These are phyloP conservation scores for Actinopyga echinites DNA, from an alignment of 53 echinoderm and acorn worm species.

Conservation along the genomic window DNA sequence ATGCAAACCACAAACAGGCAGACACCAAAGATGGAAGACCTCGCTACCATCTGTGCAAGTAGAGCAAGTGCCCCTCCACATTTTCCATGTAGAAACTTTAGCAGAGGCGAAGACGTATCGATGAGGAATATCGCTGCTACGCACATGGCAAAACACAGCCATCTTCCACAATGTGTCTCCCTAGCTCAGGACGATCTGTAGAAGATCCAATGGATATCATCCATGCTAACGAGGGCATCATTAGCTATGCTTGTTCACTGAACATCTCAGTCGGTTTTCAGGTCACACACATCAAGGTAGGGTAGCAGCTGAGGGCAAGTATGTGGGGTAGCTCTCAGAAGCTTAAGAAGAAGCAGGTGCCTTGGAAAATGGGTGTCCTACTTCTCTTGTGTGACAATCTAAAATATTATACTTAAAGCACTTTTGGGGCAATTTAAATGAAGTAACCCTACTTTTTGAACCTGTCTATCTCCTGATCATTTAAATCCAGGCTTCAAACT, in stretches of 20 bases:
- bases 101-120: conserved; percentile 43
- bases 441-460: no score
- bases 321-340: no score
- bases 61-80: conserved; percentile 28
- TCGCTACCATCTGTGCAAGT: conserved; percentile 11
- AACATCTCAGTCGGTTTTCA: neutral
- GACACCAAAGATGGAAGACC: conserved; percentile 38
- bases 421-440: no score
- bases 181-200: conserved; percentile 42
- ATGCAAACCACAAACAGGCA: conserved; percentile 26
- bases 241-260: conserved; percentile 16
- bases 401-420: no score
- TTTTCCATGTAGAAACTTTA: conserved; percentile 22
- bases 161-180: conserved; percentile 45
- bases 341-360: no score
- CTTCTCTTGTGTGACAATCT: no score
- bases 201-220: conserved; percentile 27
- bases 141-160: conserved; percentile 33
- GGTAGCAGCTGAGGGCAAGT: no score
- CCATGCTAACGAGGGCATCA: conserved; percentile 31
- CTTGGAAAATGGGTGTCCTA: no score
- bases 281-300: no score
- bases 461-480: no score
- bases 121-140: conserved; percentile 23
- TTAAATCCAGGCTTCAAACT: no score